phyloP scores from a whole-genome alignment of 1,140 invertebrate genomes.

The Harlomillsia oculata region DNA sequence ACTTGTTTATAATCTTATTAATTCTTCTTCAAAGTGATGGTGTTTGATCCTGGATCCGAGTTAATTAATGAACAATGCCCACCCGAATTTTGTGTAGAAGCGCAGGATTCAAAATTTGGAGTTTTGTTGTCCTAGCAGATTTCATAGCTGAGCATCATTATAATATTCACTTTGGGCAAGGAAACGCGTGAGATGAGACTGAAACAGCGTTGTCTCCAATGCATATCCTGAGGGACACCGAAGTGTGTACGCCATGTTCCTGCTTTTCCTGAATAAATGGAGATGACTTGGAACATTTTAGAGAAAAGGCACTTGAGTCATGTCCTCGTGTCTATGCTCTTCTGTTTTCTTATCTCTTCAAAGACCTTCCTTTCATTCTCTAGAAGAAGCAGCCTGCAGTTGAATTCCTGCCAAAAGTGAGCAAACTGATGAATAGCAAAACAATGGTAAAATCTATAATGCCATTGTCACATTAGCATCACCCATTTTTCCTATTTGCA shows the following conservation, averaged over 20 bases:
- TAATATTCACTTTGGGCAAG: too few relatives aligned
- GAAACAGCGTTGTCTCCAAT: background rate
- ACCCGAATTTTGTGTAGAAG: too few relatives aligned
- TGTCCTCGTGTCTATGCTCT: background rate
- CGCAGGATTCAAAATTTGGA: too few relatives aligned
- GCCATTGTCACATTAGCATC: too few relatives aligned
- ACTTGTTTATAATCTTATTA: too few relatives aligned
- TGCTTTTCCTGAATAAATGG: background rate
- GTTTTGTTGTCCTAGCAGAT: too few relatives aligned
- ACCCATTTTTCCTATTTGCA: background rate
- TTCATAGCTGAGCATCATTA: too few relatives aligned
- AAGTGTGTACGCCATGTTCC: background rate
- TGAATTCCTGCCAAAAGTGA: slow-evolving; percentile 3
- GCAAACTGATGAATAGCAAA: slow-evolving; percentile 3
- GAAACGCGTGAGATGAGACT: too few relatives aligned
- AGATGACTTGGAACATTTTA: background rate
- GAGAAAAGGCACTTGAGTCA: background rate
- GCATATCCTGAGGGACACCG: background rate
- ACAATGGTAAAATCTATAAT: slow-evolving; percentile 5
- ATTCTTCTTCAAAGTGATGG: too few relatives aligned
- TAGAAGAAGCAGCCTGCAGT: background rate
- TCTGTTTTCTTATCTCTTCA: background rate
- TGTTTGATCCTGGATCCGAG: too few relatives aligned
- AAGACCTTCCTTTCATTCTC: background rate
- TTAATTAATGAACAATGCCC: too few relatives aligned